These are phyloP conservation scores for Callyntrura sp. DNA, from an alignment of 2,888 invertebrate genomes.

Conservation along the genomic window DNA sequence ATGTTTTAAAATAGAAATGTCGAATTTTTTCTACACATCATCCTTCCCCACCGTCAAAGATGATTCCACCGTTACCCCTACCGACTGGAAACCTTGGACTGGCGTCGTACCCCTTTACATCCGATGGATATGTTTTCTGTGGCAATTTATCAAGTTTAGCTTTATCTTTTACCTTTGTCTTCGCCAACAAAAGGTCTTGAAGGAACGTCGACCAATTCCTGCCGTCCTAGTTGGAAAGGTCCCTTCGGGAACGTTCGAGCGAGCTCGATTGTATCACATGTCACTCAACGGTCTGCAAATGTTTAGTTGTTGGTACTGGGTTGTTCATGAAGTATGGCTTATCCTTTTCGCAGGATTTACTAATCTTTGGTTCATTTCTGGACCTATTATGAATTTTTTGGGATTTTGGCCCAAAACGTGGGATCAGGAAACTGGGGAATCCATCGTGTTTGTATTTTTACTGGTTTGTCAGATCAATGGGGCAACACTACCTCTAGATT, in stretches of 20 bases:
- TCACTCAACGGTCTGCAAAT: conserved; percentile 87
- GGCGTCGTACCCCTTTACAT: conserved; percentile 34
- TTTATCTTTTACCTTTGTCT: conserved; percentile 48
- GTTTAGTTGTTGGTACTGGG: conserved; percentile 85
- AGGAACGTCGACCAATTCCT: conserved; percentile 85
- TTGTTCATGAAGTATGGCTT: conserved; percentile 85
- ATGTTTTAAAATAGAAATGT: too few relatives aligned
- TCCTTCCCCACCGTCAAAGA: too few relatives aligned
- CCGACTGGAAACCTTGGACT: conserved; percentile 36
- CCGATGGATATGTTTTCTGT: conserved; percentile 29
- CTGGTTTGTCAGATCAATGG: conserved; percentile 85
- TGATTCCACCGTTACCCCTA: too few relatives aligned
- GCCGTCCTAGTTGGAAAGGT: conserved; percentile 86
- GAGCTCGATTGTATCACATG: conserved; percentile 87
- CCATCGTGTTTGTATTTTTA: conserved; percentile 86
- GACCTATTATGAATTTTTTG: conserved; percentile 77
- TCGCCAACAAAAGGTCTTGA: conserved; percentile 85
- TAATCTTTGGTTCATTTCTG: conserved; percentile 37
- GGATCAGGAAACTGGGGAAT: conserved; percentile 84
- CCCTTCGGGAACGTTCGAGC: conserved; percentile 86
- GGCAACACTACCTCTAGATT: conserved; percentile 86
- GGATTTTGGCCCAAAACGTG: conserved; percentile 72
- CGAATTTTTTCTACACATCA: too few relatives aligned
- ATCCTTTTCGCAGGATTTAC: conserved; percentile 33
- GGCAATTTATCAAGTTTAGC: conserved; percentile 46